Evolutionary conservation across 2,113 vertebrate genomes (phyloP).

Genomic region (Chamaetylas fuelleborni): DNA sequence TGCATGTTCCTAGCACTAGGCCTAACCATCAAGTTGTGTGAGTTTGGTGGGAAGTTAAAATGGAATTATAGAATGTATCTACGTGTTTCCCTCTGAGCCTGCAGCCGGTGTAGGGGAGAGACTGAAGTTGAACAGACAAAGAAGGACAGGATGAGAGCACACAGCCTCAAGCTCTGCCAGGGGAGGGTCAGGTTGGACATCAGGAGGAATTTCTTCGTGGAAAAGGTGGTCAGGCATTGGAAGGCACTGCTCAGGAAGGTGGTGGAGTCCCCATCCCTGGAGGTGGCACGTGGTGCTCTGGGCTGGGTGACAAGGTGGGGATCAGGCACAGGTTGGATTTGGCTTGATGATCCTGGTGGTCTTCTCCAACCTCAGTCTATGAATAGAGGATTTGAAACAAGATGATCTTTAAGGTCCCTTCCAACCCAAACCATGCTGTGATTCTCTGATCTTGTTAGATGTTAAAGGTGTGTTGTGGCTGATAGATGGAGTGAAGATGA

Average conservation of each 20-base stretch:
- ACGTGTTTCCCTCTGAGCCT: background rate
- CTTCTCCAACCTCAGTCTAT: background rate
- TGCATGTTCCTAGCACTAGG: background rate
- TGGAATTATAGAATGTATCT: rapidly evolving
- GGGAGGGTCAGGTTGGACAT: background rate
- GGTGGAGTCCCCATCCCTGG: background rate
- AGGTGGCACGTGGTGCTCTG: background rate
- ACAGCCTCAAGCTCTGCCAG: background rate
- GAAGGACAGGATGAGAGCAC: background rate
- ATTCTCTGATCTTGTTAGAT: background rate
- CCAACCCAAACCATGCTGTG: background rate
- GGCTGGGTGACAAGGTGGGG: background rate
- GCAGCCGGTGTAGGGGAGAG: background rate
- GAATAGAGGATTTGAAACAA: background rate
- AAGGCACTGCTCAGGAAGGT: background rate
- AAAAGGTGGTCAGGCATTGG: background rate
- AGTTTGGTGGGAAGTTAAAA: background rate
- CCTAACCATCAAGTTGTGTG: background rate
- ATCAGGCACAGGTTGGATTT: background rate
- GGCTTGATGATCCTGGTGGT: background rate
- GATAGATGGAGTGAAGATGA: background rate
- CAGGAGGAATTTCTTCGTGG: background rate
- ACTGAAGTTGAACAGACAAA: background rate
- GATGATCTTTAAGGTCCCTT: background rate
- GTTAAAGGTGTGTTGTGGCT: background rate